Evolutionary conservation across 2,113 vertebrate species (phyloP), one percentile per base, ranked within the genome.

Genomic region (Vicugna pacos): DNA sequence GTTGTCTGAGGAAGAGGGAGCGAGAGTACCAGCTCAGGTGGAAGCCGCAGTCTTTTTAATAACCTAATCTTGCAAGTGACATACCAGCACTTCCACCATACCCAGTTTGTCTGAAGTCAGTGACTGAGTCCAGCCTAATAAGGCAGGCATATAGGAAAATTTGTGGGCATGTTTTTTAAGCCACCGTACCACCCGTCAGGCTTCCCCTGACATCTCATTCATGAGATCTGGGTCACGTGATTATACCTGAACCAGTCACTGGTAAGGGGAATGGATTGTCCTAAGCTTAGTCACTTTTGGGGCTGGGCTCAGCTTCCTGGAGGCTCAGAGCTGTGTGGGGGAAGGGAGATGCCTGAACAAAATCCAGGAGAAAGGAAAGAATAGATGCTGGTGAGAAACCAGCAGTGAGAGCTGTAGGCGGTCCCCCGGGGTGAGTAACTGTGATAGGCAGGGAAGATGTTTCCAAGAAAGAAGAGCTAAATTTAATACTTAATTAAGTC

Each of bases 401-500:
- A 6, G 32, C 5, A 26, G 35, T 6, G 24, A 72, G 30, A 9
- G 35, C 38, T 28, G 1, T 12, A 20, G 26, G 35, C 17, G 5
- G 28, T 15, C 4, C 11, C 15, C n/a, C 6, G 70, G 56, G 38
- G 13, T 46, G 17, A 38, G 77, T 48, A 77, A 6, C n/a, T n/a
- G 38, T 15, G 19, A 54, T 11, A 72, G 64, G 54, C 73, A 35
- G 48, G 28, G 54, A 35, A 65, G 56, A 22, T 4, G 38, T 42
- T 89, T 92, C 79, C 75, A 50, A 85, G 62, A 50, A 60, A 73
- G 54, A 89, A 64, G 75, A 85, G 52, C 85, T 69, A 38, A 48
- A 80, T 86, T 64, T 48, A 69, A 92, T 54, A 26, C 48, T 35
- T 26, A 62, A n/a, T 82, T 70, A 65, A 54, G 73, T 5, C 42